Evolutionary conservation across 2,888 invertebrate genomes (phyloP).

Genomic region (Ophion slaviceki): DNA sequence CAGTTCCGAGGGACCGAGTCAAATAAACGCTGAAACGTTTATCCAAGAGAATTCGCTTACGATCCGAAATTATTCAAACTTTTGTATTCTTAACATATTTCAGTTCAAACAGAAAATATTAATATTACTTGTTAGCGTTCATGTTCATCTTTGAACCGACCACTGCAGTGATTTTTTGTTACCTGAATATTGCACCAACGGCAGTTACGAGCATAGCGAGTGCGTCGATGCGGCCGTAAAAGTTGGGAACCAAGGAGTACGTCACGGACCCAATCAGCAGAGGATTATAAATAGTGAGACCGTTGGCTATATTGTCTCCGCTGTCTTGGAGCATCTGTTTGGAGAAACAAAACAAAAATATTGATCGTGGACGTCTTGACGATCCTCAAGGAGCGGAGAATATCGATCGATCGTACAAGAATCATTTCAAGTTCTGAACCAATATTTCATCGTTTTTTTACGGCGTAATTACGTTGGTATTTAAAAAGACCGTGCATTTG

Average conservation of each 20-base stretch:
- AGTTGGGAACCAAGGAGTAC: slow-evolving; percentile 72
- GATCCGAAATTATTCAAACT: not conserved
- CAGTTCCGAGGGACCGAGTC: slow-evolving; percentile 75
- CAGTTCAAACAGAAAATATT: not conserved
- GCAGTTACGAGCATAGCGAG: slow-evolving; percentile 73
- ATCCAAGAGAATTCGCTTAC: not conserved
- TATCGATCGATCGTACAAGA: not conserved
- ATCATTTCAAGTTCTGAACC: not conserved
- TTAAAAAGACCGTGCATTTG: no score
- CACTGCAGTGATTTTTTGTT: slow-evolving; percentile 53
- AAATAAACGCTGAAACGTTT: slow-evolving; percentile 78
- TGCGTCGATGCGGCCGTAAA: slow-evolving; percentile 76
- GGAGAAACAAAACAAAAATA: slow-evolving; percentile 13
- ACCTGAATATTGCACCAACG: slow-evolving; percentile 77
- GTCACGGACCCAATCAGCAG: slow-evolving; percentile 77
- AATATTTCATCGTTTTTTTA: not conserved
- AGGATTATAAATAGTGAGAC: slow-evolving; percentile 80
- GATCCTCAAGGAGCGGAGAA: not conserved
- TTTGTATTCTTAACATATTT: not conserved
- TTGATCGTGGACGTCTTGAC: not conserved
- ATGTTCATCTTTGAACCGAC: not conserved
- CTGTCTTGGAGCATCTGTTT: slow-evolving; percentile 75
- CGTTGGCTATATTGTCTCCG: slow-evolving; percentile 73
- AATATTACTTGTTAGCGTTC: not conserved
- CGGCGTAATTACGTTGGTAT: not conserved